phyloP scores from a whole-genome alignment of 2,888 invertebrate genomes.

The Ormyrus labotus region DNA sequence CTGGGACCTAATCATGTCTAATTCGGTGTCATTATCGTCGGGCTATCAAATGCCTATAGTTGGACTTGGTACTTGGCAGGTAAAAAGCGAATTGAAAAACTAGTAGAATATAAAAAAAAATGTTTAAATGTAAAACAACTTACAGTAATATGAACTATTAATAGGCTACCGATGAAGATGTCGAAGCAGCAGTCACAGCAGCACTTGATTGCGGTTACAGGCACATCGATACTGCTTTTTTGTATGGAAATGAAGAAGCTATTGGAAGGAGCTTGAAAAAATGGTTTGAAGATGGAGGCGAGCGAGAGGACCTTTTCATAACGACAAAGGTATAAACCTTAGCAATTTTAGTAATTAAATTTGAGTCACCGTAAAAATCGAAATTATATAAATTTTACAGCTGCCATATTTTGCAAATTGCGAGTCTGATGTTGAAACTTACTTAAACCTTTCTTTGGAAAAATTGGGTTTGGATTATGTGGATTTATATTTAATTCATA shows the following conservation, averaged over 20 bases:
- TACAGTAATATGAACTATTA: background rate
- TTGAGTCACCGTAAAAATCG: background rate
- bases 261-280: constrained; percentile 83
- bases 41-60: background rate
- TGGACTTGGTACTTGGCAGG: background rate
- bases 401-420: constrained; percentile 84
- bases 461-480: constrained; percentile 83
- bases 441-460: constrained; percentile 80
- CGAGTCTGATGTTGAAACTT: constrained; percentile 81
- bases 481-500: constrained; percentile 87
- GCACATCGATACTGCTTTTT: constrained; percentile 87
- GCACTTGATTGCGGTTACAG: constrained; percentile 85
- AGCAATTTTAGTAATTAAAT: background rate
- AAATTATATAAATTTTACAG: constrained; percentile 71
- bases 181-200: constrained; percentile 80
- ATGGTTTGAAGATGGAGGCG: constrained; percentile 81
- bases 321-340: constrained; percentile 82
- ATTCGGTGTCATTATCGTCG: background rate
- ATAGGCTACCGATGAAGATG: constrained; percentile 81
- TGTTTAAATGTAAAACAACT: background rate
- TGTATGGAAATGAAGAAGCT: constrained; percentile 86
- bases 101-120: background rate
- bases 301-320: constrained; percentile 84
- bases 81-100: background rate
- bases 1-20: too few species aligned